Evolutionary conservation across 2,888 invertebrate species (phyloP).

Genomic region (Lasioglossum villosulum): DNA sequence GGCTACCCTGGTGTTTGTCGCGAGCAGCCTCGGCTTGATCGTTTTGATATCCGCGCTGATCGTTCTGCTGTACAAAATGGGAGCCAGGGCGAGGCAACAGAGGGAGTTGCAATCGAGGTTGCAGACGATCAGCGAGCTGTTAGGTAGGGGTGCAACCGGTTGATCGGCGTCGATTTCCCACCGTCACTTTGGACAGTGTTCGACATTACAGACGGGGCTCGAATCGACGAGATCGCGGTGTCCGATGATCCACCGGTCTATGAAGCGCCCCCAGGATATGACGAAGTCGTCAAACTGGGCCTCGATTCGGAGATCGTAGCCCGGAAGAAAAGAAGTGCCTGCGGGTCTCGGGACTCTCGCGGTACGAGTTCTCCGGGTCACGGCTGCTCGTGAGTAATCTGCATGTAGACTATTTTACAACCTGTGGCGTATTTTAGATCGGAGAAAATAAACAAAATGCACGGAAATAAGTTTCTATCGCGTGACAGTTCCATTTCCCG

Average conservation of each 20-base stretch:
- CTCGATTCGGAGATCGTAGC: constrained; percentile 84
- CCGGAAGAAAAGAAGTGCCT: constrained; percentile 71
- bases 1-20: constrained; percentile 88
- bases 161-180: constrained; percentile 10
- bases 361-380: constrained; percentile 74
- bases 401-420: neutral
- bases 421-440: no score
- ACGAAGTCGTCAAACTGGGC: constrained; percentile 88
- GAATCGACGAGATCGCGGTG: constrained; percentile 85
- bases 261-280: constrained; percentile 90
- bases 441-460: no score
- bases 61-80: constrained; percentile 88
- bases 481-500: no score
- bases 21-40: constrained; percentile 88
- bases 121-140: constrained; percentile 89
- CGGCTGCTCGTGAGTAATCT: constrained; percentile 75
- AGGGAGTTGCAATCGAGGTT: constrained; percentile 88
- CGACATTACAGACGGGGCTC: constrained; percentile 84
- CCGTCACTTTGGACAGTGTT: constrained; percentile 74
- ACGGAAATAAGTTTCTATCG: no score
- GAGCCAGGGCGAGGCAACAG: constrained; percentile 87
- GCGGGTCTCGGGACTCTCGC: constrained; percentile 59
- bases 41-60: constrained; percentile 88
- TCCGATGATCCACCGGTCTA: constrained; percentile 89
- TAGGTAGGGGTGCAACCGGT: constrained; percentile 84